A percentile compares a stretch with the other conserved stretches of the same genome.
Evolutionary conservation across 1,140 invertebrate genomes (phyloP).

Genomic region (Caenorhabditis tropicalis): DNA sequence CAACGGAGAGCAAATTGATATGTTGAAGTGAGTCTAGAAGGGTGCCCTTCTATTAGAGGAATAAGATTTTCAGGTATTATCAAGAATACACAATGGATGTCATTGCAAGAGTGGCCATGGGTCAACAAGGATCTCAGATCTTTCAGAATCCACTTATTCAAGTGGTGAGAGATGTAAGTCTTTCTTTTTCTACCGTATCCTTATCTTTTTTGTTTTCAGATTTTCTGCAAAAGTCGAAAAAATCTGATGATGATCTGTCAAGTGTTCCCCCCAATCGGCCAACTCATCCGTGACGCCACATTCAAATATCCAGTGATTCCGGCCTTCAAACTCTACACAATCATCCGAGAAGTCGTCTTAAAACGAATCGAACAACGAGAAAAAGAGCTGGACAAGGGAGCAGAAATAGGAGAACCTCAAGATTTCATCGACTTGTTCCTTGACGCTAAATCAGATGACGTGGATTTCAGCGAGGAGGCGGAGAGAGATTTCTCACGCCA

Average conservation of each 20-base stretch:
- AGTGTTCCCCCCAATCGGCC: background rate
- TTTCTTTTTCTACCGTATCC: background rate
- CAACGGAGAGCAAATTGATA: background rate
- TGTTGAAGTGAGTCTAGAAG: background rate
- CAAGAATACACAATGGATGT: conserved; percentile 46
- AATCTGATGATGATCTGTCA: background rate
- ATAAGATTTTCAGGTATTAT: conserved; percentile 5
- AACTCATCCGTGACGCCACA: background rate
- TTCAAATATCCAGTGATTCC: background rate
- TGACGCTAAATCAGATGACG: conserved; percentile 8
- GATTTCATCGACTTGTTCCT: conserved; percentile 43
- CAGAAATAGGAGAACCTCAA: background rate
- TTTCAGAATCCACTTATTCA: background rate
- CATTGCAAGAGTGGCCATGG: conserved; percentile 17
- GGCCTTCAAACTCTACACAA: background rate
- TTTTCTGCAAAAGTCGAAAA: background rate
- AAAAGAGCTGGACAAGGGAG: background rate
- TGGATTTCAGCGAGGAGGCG: background rate
- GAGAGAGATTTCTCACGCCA: conserved; percentile 2
- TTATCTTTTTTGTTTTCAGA: background rate
- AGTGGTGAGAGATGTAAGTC: background rate
- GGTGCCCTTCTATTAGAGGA: background rate
- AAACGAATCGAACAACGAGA: background rate
- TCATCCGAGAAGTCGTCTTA: background rate
- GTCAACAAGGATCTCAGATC: conserved; percentile 5